phyloP scores from a whole-genome alignment of 2,113 vertebrate species.

The Sebastes schlegelii region DNA sequence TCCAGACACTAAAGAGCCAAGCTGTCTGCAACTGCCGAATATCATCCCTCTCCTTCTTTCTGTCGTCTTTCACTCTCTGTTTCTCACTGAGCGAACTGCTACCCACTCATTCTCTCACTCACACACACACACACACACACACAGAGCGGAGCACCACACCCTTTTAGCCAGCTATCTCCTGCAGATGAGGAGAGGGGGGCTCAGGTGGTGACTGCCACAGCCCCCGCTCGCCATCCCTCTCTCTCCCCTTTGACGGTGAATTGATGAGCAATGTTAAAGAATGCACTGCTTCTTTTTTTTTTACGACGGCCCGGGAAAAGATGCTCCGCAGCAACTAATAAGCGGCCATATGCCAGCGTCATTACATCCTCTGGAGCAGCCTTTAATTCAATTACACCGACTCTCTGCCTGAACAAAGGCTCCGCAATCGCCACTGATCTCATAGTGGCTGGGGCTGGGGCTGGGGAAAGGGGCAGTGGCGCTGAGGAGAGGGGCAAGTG shows the following conservation, averaged over 20 bases:
- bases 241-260: constrained; percentile 38
- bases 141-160: constrained; percentile 80
- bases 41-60: constrained; percentile 48
- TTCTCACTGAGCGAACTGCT: constrained; percentile 65
- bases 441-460: constrained; percentile 36
- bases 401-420: constrained; percentile 80
- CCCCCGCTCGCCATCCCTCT: constrained; percentile 36
- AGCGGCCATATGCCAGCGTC: constrained; percentile 58
- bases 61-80: constrained; percentile 55
- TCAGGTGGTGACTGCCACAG: constrained; percentile 79
- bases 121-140: constrained; percentile 36
- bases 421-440: constrained; percentile 65
- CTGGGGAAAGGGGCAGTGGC: constrained; percentile 12
- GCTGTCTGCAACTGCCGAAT: constrained; percentile 68
- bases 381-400: constrained; percentile 77
- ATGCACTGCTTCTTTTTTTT: constrained; percentile 9
- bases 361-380: constrained; percentile 68
- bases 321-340: constrained; percentile 51
- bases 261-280: constrained; percentile 48
- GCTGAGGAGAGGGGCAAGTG: constrained; percentile 2
- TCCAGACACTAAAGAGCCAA: constrained; percentile 60
- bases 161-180: constrained; percentile 82
- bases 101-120: constrained; percentile 64
- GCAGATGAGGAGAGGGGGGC: constrained; percentile 76
- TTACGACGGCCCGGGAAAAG: constrained; percentile 35